Evolutionary conservation across 2,113 vertebrate genomes (phyloP).

Genomic region (Nycticorax nycticorax): DNA sequence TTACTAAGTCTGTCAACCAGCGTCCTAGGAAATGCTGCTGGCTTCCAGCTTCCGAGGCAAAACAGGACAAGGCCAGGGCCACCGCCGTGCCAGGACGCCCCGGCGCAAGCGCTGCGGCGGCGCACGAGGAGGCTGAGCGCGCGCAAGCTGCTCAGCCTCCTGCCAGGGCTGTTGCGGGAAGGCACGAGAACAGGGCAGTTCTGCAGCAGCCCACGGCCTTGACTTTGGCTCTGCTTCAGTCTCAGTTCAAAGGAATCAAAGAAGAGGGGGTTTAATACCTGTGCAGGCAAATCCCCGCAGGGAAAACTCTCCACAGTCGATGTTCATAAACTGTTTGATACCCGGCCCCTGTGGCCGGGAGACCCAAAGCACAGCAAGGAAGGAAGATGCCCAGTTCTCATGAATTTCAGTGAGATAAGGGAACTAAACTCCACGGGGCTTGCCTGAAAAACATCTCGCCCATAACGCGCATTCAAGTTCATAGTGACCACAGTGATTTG

Average conservation of each 20-base stretch:
- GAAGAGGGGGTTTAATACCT: neutral
- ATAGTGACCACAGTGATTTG: neutral
- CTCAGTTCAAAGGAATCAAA: neutral
- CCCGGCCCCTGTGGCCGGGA: neutral
- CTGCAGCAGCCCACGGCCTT: fast-evolving
- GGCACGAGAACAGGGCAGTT: neutral
- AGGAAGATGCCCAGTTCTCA: neutral
- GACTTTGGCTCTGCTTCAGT: neutral
- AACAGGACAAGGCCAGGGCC: neutral
- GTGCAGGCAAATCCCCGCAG: neutral
- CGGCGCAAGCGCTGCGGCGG: neutral
- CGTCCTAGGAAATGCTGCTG: neutral
- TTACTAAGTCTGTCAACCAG: neutral
- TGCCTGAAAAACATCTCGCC: neutral
- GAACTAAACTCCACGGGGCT: neutral
- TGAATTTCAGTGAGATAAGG: neutral
- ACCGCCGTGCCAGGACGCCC: neutral
- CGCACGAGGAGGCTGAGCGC: neutral
- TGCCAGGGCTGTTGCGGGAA: neutral
- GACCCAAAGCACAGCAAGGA: neutral
- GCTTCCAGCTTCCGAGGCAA: neutral
- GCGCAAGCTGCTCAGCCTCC: fast-evolving
- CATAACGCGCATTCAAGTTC: fast-evolving
- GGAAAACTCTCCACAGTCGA: neutral
- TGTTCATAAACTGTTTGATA: neutral